These are phyloP conservation scores for Noctua fimbriata DNA, from an alignment of 2,888 invertebrate species.

Conservation along the genomic window DNA sequence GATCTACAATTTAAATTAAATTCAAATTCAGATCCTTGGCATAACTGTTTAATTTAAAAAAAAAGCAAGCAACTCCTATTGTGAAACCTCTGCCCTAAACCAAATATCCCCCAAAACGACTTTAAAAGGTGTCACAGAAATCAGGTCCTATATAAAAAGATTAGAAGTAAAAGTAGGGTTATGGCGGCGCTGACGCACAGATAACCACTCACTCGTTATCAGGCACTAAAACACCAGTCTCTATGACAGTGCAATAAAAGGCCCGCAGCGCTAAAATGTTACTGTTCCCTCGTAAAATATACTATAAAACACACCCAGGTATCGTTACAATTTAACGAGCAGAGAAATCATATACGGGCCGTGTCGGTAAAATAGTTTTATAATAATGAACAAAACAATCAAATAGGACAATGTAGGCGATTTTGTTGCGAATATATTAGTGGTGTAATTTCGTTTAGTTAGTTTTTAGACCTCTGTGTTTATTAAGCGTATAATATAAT, in stretches of 20 bases:
- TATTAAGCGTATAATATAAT: conserved; percentile 2
- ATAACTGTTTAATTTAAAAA: conserved; percentile 6
- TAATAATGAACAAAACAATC: conserved; percentile 78
- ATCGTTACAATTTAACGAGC: conserved; percentile 89
- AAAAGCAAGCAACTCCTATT: background rate
- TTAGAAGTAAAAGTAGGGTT: conserved; percentile 69
- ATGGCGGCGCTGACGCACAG: conserved; percentile 65
- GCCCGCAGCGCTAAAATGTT: conserved; percentile 90
- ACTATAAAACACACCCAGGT: conserved; percentile 87
- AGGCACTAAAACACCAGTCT: conserved; percentile 86
- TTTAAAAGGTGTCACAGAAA: conserved; percentile 54
- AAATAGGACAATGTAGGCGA: conserved; percentile 66
- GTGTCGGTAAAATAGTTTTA: conserved; percentile 76
- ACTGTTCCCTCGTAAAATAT: conserved; percentile 86
- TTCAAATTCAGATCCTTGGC: conserved; percentile 22
- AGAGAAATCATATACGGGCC: conserved; percentile 87
- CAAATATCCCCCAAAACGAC: background rate
- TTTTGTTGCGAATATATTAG: conserved; percentile 35
- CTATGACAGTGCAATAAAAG: conserved; percentile 88
- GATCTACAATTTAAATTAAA: conserved; percentile 35
- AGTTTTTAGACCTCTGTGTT: background rate
- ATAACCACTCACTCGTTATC: conserved; percentile 85
- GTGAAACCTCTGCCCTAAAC: background rate
- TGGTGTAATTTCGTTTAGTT: conserved; percentile 21
- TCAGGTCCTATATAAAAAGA: conserved; percentile 66